Evolutionary conservation across 2,797 vertebrate genomes (phyloP).

Genomic region (Pagetopsis macropterus): DNA sequence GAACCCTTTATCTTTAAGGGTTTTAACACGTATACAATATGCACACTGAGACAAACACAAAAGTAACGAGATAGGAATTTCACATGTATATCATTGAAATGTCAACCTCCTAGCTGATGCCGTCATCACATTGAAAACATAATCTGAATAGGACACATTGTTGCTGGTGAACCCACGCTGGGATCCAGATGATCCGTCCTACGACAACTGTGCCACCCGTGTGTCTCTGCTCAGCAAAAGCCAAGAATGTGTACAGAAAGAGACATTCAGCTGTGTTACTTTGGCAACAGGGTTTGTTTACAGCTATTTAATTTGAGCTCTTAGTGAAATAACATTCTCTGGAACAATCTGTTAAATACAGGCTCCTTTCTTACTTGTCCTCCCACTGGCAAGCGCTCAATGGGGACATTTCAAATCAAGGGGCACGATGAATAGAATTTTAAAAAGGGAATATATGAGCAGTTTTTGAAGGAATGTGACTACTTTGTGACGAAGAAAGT

Average conservation of each 20-base stretch:
- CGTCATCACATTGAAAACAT: neutral
- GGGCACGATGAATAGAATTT: constrained; percentile 11
- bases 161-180: constrained; percentile 12
- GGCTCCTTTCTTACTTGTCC: constrained; percentile 63
- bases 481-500: neutral
- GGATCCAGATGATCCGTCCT: neutral
- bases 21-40: neutral
- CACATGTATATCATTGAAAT: neutral
- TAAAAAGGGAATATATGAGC: neutral
- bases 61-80: neutral
- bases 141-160: neutral
- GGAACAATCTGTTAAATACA: constrained; percentile 53
- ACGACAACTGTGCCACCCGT: too few relatives aligned
- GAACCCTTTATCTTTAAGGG: neutral
- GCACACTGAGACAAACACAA: neutral
- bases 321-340: constrained; percentile 69
- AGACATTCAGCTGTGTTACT: constrained; percentile 67
- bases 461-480: neutral
- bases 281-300: constrained; percentile 76
- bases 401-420: constrained; percentile 48
- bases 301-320: constrained; percentile 63
- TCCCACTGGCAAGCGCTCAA: constrained; percentile 41
- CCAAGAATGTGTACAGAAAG: constrained; percentile 24
- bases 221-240: neutral
- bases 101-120: neutral